These are phyloP conservation scores for Apis laboriosa DNA, from an alignment of 1,140 invertebrate species.

Conservation along the genomic window DNA sequence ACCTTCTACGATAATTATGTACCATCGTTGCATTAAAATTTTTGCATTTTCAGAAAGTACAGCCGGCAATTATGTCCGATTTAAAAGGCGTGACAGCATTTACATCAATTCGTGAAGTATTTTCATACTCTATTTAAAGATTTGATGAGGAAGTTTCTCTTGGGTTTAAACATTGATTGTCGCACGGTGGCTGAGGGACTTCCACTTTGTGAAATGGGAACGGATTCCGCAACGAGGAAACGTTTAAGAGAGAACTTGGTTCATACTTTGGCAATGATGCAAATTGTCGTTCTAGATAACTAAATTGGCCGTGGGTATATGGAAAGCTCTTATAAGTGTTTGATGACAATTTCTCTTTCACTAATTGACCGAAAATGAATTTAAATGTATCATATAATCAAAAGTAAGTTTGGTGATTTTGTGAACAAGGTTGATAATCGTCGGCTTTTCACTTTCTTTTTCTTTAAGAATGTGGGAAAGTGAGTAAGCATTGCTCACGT, in stretches of 20 bases:
- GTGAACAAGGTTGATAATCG: neutral
- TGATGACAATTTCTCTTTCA: conserved; percentile 27
- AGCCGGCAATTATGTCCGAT: neutral
- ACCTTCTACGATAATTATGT: neutral
- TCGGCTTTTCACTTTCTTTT: neutral
- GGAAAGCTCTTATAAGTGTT: conserved; percentile 51
- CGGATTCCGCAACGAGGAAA: conserved; percentile 69
- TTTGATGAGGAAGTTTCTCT: conserved; percentile 12
- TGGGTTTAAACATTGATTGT: conserved; percentile 27
- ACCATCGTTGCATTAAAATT: neutral
- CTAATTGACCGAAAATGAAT: conserved; percentile 2
- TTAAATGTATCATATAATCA: neutral
- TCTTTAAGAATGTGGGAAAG: no score
- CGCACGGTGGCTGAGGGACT: conserved; percentile 22
- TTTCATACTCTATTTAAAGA: neutral
- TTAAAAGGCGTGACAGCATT: neutral
- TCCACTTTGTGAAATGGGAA: conserved; percentile 57
- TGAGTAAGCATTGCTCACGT: no score
- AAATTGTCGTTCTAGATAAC: conserved; percentile 68
- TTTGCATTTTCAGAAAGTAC: neutral
- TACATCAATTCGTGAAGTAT: neutral
- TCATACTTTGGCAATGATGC: conserved; percentile 43
- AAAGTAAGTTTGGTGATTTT: neutral
- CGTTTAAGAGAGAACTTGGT: conserved; percentile 60
- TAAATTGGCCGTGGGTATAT: conserved; percentile 66